phyloP scores from a whole-genome alignment of 2,888 invertebrate genomes.

The Agrochola lota region DNA sequence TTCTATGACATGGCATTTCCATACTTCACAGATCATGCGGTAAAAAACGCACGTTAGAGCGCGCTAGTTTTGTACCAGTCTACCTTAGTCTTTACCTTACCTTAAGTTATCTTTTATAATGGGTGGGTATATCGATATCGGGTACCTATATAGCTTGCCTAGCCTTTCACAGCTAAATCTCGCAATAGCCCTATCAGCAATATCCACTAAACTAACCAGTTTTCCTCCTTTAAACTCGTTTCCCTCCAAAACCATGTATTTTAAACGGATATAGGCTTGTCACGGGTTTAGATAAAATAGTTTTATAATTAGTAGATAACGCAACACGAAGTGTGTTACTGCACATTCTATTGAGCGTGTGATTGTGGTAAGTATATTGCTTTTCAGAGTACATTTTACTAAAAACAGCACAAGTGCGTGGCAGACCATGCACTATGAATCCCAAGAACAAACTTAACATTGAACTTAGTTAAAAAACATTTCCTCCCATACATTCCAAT shows the following conservation, averaged over 20 bases:
- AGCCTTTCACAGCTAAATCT: slow-evolving; percentile 6
- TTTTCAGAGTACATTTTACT: no score
- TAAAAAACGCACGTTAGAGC: no score
- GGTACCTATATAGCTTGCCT: not conserved
- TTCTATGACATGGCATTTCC: no score
- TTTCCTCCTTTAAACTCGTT: slow-evolving; percentile 10
- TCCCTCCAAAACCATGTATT: slow-evolving; percentile 20
- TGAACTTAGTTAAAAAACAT: no score
- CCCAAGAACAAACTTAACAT: no score
- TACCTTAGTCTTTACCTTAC: no score
- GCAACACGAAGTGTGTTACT: not conserved
- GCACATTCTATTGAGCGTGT: slow-evolving; percentile 2
- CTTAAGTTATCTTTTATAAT: not conserved
- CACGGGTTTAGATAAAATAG: not conserved
- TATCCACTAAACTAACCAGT: slow-evolving; percentile 21
- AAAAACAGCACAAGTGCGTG: no score
- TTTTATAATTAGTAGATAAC: slow-evolving; percentile 9
- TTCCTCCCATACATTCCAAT: no score
- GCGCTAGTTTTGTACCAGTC: no score
- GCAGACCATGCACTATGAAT: no score
- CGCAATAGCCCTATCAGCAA: slow-evolving; percentile 27
- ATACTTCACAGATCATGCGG: no score
- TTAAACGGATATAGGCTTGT: slow-evolving; percentile 19
- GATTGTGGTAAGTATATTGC: no score
- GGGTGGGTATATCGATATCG: not conserved